Percentiles rank a stretch among this genome's conserved stretches.
Evolutionary conservation across 2,888 invertebrate genomes (phyloP).

Genomic region (Drosophila fulvimacula): DNA sequence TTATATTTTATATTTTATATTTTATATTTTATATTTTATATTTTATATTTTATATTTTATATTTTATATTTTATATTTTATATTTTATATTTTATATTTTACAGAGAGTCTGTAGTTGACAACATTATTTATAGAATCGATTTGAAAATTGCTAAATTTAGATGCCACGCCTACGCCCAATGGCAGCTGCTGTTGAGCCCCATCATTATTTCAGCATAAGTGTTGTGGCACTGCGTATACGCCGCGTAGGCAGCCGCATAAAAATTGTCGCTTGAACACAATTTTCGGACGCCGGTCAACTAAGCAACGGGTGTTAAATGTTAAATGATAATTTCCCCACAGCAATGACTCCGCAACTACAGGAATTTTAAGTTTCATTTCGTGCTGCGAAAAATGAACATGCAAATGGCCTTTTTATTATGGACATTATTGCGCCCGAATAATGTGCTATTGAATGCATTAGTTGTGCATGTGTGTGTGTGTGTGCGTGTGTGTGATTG

Average conservation of each 20-base stretch:
- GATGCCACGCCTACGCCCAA: not conserved
- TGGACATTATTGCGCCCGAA: slow-evolving; percentile 69
- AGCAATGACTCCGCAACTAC: slow-evolving; percentile 34
- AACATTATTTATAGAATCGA: not conserved
- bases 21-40: slow-evolving; percentile 2
- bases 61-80: not conserved
- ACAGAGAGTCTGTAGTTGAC: not conserved
- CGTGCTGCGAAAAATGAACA: slow-evolving; percentile 58
- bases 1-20: not conserved
- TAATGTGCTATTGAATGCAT: slow-evolving; percentile 66
- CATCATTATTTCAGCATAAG: slow-evolving; percentile 43
- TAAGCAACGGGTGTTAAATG: slow-evolving; percentile 63
- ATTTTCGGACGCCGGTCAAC: slow-evolving; percentile 38
- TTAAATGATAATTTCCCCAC: slow-evolving; percentile 62
- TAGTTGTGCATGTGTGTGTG: slow-evolving; percentile 36
- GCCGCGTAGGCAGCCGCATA: slow-evolving; percentile 25
- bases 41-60: not conserved
- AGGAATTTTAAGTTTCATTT: slow-evolving; percentile 54
- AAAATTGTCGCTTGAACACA: slow-evolving; percentile 52
- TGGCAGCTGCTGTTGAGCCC: slow-evolving; percentile 28
- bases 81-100: not conserved
- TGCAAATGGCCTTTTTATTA: slow-evolving; percentile 76
- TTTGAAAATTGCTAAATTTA: slow-evolving; percentile 7
- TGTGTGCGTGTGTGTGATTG: slow-evolving; percentile 29
- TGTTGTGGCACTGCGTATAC: slow-evolving; percentile 52